A percentile compares a stretch with the other conserved stretches of the same genome.
Conservation (phyloP, 2,888 invertebrate species). For the Yponomeuta malinellus region DNA sequence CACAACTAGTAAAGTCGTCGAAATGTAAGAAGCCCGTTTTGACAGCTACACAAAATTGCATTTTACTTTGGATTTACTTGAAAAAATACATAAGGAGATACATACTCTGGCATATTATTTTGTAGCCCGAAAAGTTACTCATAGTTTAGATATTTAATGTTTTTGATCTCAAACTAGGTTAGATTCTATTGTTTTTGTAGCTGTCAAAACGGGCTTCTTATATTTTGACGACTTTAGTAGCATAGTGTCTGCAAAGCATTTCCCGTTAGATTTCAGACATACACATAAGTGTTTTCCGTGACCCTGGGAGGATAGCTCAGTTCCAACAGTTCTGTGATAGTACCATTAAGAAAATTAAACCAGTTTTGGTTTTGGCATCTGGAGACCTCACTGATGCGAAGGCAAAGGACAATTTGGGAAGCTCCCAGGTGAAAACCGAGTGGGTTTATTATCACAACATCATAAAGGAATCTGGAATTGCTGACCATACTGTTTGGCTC, state of each 20-base stretch:
- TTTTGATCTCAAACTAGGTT: too few species aligned
- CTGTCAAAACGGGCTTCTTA: too few species aligned
- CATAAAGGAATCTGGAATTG: slow-evolving; percentile 79
- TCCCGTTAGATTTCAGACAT: slow-evolving; percentile 87
- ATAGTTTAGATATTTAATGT: too few species aligned
- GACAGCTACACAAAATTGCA: too few species aligned
- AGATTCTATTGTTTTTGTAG: too few species aligned
- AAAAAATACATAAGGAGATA: too few species aligned
- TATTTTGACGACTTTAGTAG: too few species aligned
- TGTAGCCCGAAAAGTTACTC: too few species aligned
- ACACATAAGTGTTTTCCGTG: slow-evolving; percentile 90
- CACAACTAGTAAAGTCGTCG: neutral
- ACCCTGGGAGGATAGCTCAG: slow-evolving; percentile 82
- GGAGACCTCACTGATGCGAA: slow-evolving; percentile 95
- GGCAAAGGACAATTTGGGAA: slow-evolving; percentile 84
- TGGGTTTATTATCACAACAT: slow-evolving; percentile 87
- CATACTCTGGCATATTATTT: too few species aligned
- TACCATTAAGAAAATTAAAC: slow-evolving; percentile 83
- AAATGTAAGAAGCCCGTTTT: too few species aligned
- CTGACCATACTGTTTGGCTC: slow-evolving; percentile 85
- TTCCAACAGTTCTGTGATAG: slow-evolving; percentile 86
- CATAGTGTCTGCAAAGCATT: neutral
- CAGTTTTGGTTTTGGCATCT: slow-evolving; percentile 86
- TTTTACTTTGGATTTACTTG: too few species aligned
- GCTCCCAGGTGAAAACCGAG: slow-evolving; percentile 86